Percentiles rank a stretch among this genome's conserved stretches.
Conservation (phyloP, 2,888 invertebrate species). For the Mycalesis mineus region DNA sequence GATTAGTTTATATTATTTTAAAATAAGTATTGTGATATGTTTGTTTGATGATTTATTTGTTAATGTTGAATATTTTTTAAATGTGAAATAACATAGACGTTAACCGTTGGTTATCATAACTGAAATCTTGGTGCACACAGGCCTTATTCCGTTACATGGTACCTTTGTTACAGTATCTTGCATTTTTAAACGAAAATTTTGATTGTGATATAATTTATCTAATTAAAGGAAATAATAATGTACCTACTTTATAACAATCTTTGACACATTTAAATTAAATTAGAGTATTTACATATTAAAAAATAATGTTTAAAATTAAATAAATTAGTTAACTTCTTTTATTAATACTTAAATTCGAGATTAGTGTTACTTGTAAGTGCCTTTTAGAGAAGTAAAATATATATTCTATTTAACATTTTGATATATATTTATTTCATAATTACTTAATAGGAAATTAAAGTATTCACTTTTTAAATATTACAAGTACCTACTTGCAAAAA, state of each 20-base stretch:
- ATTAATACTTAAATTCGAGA: background rate
- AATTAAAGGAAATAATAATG: no score
- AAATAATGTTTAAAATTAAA: background rate
- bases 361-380: slow-evolving; percentile 12
- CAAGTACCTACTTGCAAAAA: background rate
- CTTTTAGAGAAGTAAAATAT: slow-evolving; percentile 13
- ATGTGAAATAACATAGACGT: no score
- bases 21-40: slow-evolving; percentile 1
- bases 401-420: slow-evolving; percentile 1
- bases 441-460: background rate
- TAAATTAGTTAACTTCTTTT: background rate
- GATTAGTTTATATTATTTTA: no score
- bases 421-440: background rate
- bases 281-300: no score
- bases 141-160: background rate
- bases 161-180: background rate
- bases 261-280: no score
- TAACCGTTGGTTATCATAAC: no score
- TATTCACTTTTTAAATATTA: background rate
- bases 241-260: no score
- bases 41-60: background rate
- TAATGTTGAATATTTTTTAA: background rate
- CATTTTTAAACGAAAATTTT: background rate
- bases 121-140: no score
- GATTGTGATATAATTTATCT: no score